These are phyloP conservation scores for Sarcoramphus papa DNA, from an alignment of 2,797 vertebrate species.

Conservation along the genomic window DNA sequence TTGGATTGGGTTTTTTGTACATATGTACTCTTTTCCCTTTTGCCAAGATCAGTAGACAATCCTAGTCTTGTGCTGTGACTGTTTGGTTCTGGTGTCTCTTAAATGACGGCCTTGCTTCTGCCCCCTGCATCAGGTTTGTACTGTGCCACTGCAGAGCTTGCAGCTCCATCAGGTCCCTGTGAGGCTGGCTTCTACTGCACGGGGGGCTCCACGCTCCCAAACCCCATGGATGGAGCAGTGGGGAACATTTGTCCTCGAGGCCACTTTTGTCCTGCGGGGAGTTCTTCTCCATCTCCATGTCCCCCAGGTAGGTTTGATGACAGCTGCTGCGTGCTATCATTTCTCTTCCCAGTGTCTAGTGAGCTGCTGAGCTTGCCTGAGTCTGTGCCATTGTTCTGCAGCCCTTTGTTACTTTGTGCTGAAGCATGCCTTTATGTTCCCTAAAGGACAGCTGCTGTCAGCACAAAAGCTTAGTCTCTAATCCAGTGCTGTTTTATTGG, in stretches of 20 bases:
- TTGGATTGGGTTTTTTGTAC: not conserved
- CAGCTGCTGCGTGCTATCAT: not conserved
- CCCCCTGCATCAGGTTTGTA: slow-evolving; percentile 71
- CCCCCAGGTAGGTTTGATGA: slow-evolving; percentile 48
- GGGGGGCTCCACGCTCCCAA: slow-evolving; percentile 71
- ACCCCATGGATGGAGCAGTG: slow-evolving; percentile 77
- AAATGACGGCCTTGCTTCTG: not conserved
- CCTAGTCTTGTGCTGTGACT: not conserved
- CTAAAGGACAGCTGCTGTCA: not conserved
- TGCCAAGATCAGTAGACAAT: not conserved
- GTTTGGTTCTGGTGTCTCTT: not conserved
- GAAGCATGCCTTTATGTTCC: not conserved
- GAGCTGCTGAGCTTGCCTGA: not conserved
- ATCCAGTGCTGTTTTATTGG: not conserved
- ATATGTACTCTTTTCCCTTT: not conserved
- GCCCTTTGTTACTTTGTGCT: not conserved
- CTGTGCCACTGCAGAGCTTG: slow-evolving; percentile 76
- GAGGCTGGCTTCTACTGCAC: slow-evolving; percentile 84
- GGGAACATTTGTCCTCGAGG: slow-evolving; percentile 86
- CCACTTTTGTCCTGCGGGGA: slow-evolving; percentile 78
- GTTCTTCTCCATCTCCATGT: slow-evolving; percentile 55
- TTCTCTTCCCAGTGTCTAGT: not conserved
- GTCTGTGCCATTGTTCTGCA: not conserved
- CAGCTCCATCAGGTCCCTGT: slow-evolving; percentile 79
- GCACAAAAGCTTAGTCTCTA: not conserved